Evolutionary conservation across 2,888 invertebrate species (phyloP).

Genomic region (Lamellibrachia columna): DNA sequence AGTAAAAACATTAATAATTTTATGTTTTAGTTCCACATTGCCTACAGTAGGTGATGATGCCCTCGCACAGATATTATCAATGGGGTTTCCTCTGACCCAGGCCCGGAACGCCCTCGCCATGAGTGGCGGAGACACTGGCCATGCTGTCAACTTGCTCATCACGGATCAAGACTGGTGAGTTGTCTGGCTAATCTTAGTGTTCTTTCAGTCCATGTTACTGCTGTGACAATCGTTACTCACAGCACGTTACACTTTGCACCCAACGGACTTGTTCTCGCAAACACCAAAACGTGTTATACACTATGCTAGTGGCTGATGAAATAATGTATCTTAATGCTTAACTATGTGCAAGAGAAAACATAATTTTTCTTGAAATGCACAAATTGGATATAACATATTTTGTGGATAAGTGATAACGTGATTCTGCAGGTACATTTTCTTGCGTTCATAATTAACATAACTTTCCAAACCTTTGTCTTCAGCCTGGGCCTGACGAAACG

Average conservation of each 20-base stretch:
- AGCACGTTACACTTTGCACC: background rate
- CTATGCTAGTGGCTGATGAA: too few relatives aligned
- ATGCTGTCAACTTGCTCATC: conserved; percentile 48
- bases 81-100: conserved; percentile 48
- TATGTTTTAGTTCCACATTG: background rate
- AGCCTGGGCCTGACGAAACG: background rate
- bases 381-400: too few relatives aligned
- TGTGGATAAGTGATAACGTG: too few relatives aligned
- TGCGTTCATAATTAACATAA: background rate
- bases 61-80: conserved; percentile 46
- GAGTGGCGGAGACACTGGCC: conserved; percentile 47
- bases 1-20: too few relatives aligned
- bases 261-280: too few relatives aligned
- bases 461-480: background rate
- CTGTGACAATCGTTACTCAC: background rate
- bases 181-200: background rate
- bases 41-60: conserved; percentile 38
- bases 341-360: too few relatives aligned
- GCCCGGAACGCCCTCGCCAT: conserved; percentile 51
- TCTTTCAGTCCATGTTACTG: background rate
- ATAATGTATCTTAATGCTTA: too few relatives aligned
- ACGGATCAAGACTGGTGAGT: conserved; percentile 42
- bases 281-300: too few relatives aligned
- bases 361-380: too few relatives aligned
- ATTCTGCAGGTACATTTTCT: too few relatives aligned